Evolutionary conservation across 2,888 invertebrate genomes (phyloP).

Genomic region (Heliconius erato): DNA sequence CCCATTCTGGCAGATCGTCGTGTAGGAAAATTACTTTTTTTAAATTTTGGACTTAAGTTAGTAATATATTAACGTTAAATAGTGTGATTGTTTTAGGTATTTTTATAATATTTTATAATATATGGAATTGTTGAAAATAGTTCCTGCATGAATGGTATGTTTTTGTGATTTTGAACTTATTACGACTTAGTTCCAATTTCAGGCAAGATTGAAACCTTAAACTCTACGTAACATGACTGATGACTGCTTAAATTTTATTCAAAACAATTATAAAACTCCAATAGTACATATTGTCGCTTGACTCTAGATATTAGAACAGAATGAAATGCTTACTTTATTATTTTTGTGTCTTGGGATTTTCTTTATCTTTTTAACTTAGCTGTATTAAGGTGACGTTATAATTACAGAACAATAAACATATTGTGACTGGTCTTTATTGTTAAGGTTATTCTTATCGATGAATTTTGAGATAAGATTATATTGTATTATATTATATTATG

Average conservation of each 20-base stretch:
- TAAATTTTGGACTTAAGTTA: too few species aligned
- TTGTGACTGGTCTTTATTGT: conserved; percentile 61
- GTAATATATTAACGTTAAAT: too few species aligned
- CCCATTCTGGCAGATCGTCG: too few species aligned
- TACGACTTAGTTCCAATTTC: not conserved
- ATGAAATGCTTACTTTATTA: not conserved
- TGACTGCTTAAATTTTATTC: not conserved
- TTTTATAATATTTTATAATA: too few species aligned
- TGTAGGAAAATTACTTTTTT: too few species aligned
- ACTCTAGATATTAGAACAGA: not conserved
- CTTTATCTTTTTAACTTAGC: conserved; percentile 4
- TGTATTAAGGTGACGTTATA: conserved; percentile 52
- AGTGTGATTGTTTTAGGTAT: too few species aligned
- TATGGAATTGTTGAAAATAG: not conserved
- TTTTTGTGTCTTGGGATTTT: not conserved
- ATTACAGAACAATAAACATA: conserved; percentile 61
- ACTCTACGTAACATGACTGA: not conserved
- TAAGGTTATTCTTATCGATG: conserved; percentile 60
- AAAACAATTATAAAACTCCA: not conserved
- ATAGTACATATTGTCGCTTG: not conserved
- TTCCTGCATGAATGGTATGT: not conserved
- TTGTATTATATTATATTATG: conserved; percentile 39
- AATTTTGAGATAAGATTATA: conserved; percentile 57
- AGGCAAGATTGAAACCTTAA: not conserved
- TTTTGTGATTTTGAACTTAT: not conserved